Conservation (phyloP, 35 echinoderm and acorn worm species). For the Antedon bifida region DNA sequence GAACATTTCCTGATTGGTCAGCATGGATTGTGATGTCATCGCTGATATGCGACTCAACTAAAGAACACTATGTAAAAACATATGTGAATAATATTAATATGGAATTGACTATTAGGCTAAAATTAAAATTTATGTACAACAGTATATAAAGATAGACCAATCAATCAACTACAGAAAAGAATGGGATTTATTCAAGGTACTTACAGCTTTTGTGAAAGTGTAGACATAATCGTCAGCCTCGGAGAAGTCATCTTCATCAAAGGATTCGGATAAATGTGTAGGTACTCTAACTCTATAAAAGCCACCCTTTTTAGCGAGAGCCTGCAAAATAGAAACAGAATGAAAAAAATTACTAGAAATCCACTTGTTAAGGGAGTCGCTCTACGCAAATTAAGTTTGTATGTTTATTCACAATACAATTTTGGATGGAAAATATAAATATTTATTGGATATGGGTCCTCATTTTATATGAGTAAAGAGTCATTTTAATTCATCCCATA, state of each 20-base stretch:
- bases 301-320: background rate
- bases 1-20: conserved; percentile 86
- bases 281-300: background rate
- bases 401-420: no score
- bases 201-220: background rate
- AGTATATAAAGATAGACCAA: no score
- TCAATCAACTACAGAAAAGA: no score
- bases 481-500: no score
- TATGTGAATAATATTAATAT: background rate
- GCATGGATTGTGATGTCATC: conserved; percentile 73
- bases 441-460: no score
- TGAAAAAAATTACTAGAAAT: no score
- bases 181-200: background rate
- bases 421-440: no score
- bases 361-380: no score
- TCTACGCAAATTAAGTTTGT: no score
- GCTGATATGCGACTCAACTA: conserved; percentile 67
- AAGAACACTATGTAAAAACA: conserved; percentile 49
- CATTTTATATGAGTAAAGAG: no score
- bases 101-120: no score
- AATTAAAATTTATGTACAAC: no score
- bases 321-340: background rate
- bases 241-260: background rate
- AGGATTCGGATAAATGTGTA: background rate
- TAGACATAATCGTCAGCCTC: background rate